Evolutionary conservation across 2,888 invertebrate genomes (phyloP).

Genomic region (Temnothorax rugatulus): DNA sequence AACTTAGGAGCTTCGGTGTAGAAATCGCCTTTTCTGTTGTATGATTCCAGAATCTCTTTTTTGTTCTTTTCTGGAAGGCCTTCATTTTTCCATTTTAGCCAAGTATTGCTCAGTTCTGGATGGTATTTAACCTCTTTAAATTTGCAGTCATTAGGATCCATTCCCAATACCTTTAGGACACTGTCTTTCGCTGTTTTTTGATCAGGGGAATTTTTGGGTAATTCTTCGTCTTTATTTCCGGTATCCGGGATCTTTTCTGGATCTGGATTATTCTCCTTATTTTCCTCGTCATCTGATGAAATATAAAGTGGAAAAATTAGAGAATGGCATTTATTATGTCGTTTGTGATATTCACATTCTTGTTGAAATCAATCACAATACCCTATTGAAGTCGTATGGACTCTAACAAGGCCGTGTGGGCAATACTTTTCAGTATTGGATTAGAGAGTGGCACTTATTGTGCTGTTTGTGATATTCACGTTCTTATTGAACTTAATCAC

Average conservation of each 20-base stretch:
- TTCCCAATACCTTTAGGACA: not conserved
- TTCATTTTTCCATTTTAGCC: not conserved
- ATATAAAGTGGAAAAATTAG: not conserved
- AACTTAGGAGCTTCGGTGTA: not conserved
- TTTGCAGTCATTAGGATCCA: not conserved
- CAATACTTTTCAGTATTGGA: too few relatives aligned
- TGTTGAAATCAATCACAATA: too few relatives aligned
- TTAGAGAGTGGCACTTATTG: not conserved
- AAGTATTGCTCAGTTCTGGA: not conserved
- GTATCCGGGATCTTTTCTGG: not conserved
- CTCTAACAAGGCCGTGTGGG: too few relatives aligned
- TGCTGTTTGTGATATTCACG: not conserved
- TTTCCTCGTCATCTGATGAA: not conserved
- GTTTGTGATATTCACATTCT: too few relatives aligned
- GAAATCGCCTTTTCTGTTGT: not conserved
- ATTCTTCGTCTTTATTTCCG: too few relatives aligned
- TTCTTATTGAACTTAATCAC: constrained; percentile 9
- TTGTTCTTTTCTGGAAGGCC: constrained; percentile 10
- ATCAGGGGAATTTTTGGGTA: too few relatives aligned
- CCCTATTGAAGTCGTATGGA: too few relatives aligned
- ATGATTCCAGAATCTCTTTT: not conserved
- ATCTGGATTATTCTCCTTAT: not conserved
- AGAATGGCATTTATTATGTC: too few relatives aligned
- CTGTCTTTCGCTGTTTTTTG: too few relatives aligned
- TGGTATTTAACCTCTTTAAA: not conserved